Evolutionary conservation across 2,113 vertebrate genomes (phyloP).

Genomic region (Oncorhynchus nerka): DNA sequence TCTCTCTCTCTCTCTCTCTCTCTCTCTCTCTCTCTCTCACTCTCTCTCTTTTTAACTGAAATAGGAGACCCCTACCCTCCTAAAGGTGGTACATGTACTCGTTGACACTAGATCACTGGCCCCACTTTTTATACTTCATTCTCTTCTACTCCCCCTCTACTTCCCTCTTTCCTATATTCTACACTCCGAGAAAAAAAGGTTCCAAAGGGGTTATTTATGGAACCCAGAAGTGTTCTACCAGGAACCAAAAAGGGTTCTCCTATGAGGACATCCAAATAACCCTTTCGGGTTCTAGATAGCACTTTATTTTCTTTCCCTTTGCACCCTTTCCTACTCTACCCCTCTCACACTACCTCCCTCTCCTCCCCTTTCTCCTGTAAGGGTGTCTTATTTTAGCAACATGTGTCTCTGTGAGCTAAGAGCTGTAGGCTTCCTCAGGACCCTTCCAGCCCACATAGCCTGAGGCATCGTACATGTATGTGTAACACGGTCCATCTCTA

Average conservation of each 20-base stretch:
- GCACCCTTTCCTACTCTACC: neutral
- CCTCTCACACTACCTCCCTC: neutral
- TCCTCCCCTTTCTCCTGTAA: constrained; percentile 25
- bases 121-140: too few relatives aligned
- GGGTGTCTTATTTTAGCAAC: constrained; percentile 69
- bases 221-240: too few relatives aligned
- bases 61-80: too few relatives aligned
- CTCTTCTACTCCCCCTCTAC: too few relatives aligned
- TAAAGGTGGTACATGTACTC: too few relatives aligned
- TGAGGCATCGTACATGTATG: constrained; percentile 44
- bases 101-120: too few relatives aligned
- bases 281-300: constrained; percentile 7
- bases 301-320: neutral
- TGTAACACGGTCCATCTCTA: constrained; percentile 5
- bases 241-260: too few relatives aligned
- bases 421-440: constrained; percentile 70
- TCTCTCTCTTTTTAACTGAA: neutral
- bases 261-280: neutral
- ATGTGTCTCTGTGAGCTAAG: constrained; percentile 64
- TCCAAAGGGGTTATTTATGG: too few relatives aligned
- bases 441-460: constrained; percentile 49
- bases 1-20: too few relatives aligned
- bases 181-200: too few relatives aligned
- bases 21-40: too few relatives aligned
- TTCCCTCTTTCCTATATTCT: too few relatives aligned